Evolutionary conservation across 2,113 vertebrate genomes (phyloP).

Genomic region (Mellivora capensis): DNA sequence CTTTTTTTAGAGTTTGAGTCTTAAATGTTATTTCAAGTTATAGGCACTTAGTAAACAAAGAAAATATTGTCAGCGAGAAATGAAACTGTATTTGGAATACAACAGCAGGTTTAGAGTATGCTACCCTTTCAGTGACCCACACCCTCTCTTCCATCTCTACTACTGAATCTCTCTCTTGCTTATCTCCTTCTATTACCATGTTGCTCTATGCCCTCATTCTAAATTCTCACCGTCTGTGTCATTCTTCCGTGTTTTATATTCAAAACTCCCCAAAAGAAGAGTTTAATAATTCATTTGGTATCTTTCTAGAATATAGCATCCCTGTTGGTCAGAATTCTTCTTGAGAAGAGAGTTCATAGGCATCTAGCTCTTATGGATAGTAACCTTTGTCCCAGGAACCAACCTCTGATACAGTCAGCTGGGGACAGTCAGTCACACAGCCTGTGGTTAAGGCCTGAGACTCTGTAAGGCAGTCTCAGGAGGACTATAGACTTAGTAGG

Average conservation of each 20-base stretch:
- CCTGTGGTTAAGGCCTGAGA: neutral
- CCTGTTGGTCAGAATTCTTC: neutral
- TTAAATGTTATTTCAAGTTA: slow-evolving; percentile 9
- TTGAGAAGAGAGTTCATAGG: neutral
- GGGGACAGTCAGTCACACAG: neutral
- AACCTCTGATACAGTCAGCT: neutral
- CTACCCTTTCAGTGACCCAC: neutral
- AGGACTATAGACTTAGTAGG: neutral
- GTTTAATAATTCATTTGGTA: neutral
- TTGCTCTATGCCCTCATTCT: neutral
- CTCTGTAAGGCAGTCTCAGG: no score
- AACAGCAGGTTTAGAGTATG: neutral
- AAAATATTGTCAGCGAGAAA: slow-evolving; percentile 17
- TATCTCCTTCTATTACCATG: neutral
- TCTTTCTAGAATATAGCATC: neutral
- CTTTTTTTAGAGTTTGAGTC: neutral
- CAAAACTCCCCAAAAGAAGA: neutral
- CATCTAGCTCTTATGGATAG: neutral
- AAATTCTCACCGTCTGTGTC: neutral
- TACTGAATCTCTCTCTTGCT: neutral
- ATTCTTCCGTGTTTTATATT: neutral
- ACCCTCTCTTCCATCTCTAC: neutral
- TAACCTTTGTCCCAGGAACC: neutral
- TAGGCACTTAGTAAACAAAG: neutral
- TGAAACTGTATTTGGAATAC: neutral